Evolutionary conservation across 1,140 invertebrate genomes (phyloP), one percentile per base, ranked within the genome.

Genomic region (Pseudomyrmex gracilis): DNA sequence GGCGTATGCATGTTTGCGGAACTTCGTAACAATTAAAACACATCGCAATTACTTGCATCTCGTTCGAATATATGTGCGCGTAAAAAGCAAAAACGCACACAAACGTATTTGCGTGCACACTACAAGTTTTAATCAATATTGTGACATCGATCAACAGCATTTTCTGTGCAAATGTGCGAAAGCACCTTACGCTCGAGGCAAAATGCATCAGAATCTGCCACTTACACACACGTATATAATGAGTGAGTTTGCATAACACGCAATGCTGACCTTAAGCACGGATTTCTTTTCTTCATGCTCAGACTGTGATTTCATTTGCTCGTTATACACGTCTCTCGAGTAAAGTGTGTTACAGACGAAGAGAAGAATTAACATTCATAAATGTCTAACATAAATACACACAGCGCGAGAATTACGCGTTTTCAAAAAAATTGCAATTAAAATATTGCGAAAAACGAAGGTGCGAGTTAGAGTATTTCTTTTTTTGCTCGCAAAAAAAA

Each of bases 201-300:
- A 66, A 64, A 66, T 76, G 47, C 60, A 76, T 66, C 12, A 64
- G 34, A 34, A 34, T 45, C 60, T 10, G 22, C 3, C 13, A 17
- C n/a, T 76, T 51, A 64, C n/a, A 51, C 53, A 13, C 2, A 13
- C 5, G 34, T 5, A 34, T 34, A 34, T 13, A 34, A 76, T 51
- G 58, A 51, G 34, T 34, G 1, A 66, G n/a, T 7, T 76, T 76
- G 63, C 24, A 7, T 76, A 76, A 76, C 15, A 9, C 12, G 3
- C 12, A 0, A 0, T 13, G 45, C 2, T 17, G 10, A 8, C n/a
- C 24, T 76, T 13, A 47, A 51, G 3, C 15, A 49, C 8, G 57
- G 45, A 53, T 17, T 66, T 66, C 24, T 66, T 12, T 51, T 22
- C 15, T 13, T 12, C n/a, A 1, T 63, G 12, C 49, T 43, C 34